A percentile compares a stretch with the other conserved stretches of the same genome.
phyloP scores from a whole-genome alignment of 1,140 invertebrate species.

The Anastrepha obliqua region DNA sequence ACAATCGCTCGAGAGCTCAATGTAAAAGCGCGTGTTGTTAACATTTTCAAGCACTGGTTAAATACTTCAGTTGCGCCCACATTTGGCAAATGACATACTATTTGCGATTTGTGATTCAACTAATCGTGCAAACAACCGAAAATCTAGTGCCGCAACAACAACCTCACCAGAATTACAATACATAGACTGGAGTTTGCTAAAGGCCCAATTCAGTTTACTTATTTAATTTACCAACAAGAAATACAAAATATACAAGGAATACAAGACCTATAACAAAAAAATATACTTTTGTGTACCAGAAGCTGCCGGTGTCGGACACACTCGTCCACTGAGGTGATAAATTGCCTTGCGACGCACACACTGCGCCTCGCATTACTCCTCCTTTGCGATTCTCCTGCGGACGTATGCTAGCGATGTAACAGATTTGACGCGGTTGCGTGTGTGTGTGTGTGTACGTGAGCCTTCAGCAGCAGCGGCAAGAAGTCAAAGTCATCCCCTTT shows the following conservation, averaged over 20 bases:
- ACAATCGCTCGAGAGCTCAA: neutral
- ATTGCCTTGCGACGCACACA: conserved; percentile 10
- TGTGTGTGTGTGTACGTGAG: neutral
- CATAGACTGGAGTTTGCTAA: neutral
- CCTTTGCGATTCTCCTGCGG: neutral
- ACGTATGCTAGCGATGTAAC: neutral
- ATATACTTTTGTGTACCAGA: conserved; percentile 32
- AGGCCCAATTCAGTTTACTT: neutral
- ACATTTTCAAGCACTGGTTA: conserved; percentile 25
- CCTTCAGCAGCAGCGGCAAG: neutral
- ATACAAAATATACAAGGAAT: neutral
- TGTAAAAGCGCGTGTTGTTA: neutral
- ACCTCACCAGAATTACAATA: too few relatives aligned
- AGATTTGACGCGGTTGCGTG: neutral
- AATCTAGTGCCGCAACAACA: neutral
- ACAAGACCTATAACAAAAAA: neutral
- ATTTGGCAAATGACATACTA: conserved; percentile 46
- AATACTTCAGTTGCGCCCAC: conserved; percentile 32
- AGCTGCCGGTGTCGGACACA: conserved; percentile 42
- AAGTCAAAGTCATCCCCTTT: conserved; percentile 56
- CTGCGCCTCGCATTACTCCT: neutral
- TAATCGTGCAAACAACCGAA: neutral
- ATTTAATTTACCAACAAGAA: neutral
- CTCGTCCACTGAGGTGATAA: conserved; percentile 52
- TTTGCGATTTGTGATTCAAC: conserved; percentile 28